Base-by-base conservation (phyloP, 2,113 vertebrate genomes). In the Bos indicus region DNA sequence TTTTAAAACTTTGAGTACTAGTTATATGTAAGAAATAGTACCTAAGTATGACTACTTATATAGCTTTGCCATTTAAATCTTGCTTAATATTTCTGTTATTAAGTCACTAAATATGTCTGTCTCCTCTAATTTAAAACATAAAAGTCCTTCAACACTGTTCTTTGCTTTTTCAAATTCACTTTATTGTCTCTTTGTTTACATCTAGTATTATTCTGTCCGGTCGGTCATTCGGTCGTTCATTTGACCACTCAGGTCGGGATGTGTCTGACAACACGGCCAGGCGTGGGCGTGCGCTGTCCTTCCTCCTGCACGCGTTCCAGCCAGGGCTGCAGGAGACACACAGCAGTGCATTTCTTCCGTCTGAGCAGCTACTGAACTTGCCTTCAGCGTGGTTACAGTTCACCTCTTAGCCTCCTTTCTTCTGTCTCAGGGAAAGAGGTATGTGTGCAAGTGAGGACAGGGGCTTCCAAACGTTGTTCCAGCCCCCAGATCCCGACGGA, bases 21-120 rank as follows among this genome's bases (percentile, higher is more conserved):
- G 46, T 74, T 67, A 74, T 62, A 71, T 56, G 25, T 84, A 85
- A 82, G 67, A 96, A 97, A 46, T 33, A n/a, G 48, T 40, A 67
- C 17, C 52, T 52, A 83, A 83, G 5, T 54, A 51, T 43, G 9
- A n/a, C 74, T 86, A 28, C 25, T 78, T 89, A 26, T 21, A 64
- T 11, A 78, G 36, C 5, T 67, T 90, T 97, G 89, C 12, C 56
- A 92, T 77, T 94, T 94, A 95, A 97, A 94, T 67, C 30, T 54
- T 67, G n/a, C 36, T 89, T 87, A 54, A 87, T 19, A 28, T 46
- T 89, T 96, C 14, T 19, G 83, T 87, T 87, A 74, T 40, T 94
- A 81, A 81, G 51, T 8, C 16, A 67, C 7, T 85, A 13, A 88
- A 64, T 43, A 11, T 46, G 51, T 95, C 30, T 74, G 12, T 15